Percentiles rank a stretch among this genome's conserved stretches.
Evolutionary conservation across 2,888 invertebrate genomes (phyloP).

Genomic region (Cataglyphis rosenhaueri): DNA sequence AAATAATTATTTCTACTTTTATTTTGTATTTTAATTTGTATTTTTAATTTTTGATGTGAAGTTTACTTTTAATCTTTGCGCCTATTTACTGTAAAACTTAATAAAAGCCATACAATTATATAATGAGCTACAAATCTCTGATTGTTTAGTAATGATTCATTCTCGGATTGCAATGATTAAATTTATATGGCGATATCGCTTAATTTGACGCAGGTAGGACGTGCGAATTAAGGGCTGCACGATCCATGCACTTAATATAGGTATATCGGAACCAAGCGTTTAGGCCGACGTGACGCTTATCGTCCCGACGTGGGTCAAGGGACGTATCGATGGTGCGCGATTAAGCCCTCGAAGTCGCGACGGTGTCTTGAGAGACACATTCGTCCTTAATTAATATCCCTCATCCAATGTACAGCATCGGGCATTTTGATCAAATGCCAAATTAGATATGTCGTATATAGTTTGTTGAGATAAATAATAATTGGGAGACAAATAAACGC

Average conservation of each 20-base stretch:
- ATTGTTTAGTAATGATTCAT: conserved; percentile 10
- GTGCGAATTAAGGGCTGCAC: conserved; percentile 68
- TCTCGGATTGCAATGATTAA: conserved; percentile 11
- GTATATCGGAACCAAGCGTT: conserved; percentile 81
- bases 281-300: conserved; percentile 66
- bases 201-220: conserved; percentile 73
- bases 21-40: too few relatives aligned
- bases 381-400: conserved; percentile 80
- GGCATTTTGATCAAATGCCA: conserved; percentile 16
- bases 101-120: not conserved
- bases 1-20: not conserved
- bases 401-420: conserved; percentile 19
- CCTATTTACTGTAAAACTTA: not conserved
- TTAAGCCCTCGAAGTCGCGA: conserved; percentile 81
- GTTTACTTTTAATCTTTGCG: not conserved
- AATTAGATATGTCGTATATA: conserved; percentile 28
- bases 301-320: conserved; percentile 74
- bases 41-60: not conserved
- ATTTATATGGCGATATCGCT: conserved; percentile 52
- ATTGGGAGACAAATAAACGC: not conserved
- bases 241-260: conserved; percentile 81
- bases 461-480: conserved; percentile 12
- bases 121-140: not conserved
- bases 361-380: conserved; percentile 82
- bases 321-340: conserved; percentile 76